Base-by-base conservation (phyloP, 2,888 invertebrate genomes). In the Heteromurus nitidus region DNA sequence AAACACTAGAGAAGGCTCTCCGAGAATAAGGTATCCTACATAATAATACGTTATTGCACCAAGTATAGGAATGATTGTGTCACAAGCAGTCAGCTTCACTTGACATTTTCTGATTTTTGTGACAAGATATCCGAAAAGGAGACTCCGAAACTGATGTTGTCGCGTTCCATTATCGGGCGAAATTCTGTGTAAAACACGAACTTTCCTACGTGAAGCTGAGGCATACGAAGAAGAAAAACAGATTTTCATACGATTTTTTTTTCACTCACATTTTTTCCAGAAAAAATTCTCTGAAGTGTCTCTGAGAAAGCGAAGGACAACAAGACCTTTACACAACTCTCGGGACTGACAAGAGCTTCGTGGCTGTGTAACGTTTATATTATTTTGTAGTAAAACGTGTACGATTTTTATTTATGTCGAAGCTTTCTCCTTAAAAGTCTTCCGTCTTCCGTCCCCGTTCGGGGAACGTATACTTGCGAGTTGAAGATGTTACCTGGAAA, bases 41-140 rank as follows among this genome's bases (percentile, higher is more conserved):
- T n/a, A n/a, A n/a, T n/a, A n/a, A n/a, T n/a, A n/a, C n/a, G n/a
- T n/a, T n/a, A n/a, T n/a, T n/a, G n/a, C n/a, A n/a, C n/a, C n/a
- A n/a, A n/a, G n/a, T n/a, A n/a, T n/a, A 50, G 50, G n/a, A 50
- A n/a, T 50, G 50, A 50, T 50, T 50, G 50, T 50, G 50, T 50
- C 50, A 50, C 11, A 18, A n/a, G 3, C 11, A 50, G n/a, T 50
- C 50, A n/a, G n/a, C n/a, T n/a, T n/a, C n/a, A n/a, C 50, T 50
- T 50, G n/a, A 50, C 50, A 18, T 50, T 11, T 50, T 50, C 11
- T 50, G 50, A 50, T 36, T 36, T 50, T 18, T 50, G n/a, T 50
- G 50, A 50, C 13, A 50, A 50, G n/a, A 50, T 18, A 9, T 36
- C 36, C 36, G 13, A 9, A 7, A 36, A 36, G 7, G 7, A 7